A percentile compares a stretch with the other conserved stretches of the same genome.
Conservation (phyloP, 2,797 vertebrate genomes). For the Mionectes olivaceus region DNA sequence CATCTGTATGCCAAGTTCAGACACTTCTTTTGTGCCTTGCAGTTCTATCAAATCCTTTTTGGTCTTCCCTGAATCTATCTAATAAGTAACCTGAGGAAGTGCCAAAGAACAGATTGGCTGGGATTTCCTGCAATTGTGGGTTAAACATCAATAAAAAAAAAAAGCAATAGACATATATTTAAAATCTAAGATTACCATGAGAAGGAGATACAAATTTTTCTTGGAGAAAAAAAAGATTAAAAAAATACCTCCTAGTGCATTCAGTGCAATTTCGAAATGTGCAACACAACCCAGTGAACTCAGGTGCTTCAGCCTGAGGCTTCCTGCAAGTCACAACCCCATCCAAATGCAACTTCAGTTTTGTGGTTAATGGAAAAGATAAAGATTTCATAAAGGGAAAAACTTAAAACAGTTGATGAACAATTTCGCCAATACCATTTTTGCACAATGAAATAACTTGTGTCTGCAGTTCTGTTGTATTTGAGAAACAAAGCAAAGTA, state of each 20-base stretch:
- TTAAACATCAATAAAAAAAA: background rate
- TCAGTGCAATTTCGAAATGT: background rate
- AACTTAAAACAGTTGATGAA: background rate
- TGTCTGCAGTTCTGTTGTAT: background rate
- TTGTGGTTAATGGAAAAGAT: background rate
- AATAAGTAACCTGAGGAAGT: background rate
- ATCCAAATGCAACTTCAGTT: background rate
- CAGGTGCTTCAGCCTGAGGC: background rate
- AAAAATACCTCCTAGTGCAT: background rate
- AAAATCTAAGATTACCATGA: background rate
- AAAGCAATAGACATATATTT: background rate
- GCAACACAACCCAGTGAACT: background rate
- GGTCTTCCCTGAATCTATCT: background rate
- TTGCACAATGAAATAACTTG: background rate
- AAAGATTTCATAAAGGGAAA: background rate
- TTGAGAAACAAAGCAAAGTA: slow-evolving; percentile 16
- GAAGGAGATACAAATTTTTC: background rate
- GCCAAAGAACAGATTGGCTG: background rate
- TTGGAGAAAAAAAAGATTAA: rapidly evolving
- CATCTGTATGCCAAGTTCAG: background rate
- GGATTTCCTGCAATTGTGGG: background rate
- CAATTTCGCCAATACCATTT: background rate
- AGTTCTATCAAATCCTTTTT: background rate
- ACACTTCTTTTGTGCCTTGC: background rate
- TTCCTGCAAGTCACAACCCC: background rate